Evolutionary conservation across 2,888 invertebrate species (phyloP).

Genomic region (Dichetophora obliterata): DNA sequence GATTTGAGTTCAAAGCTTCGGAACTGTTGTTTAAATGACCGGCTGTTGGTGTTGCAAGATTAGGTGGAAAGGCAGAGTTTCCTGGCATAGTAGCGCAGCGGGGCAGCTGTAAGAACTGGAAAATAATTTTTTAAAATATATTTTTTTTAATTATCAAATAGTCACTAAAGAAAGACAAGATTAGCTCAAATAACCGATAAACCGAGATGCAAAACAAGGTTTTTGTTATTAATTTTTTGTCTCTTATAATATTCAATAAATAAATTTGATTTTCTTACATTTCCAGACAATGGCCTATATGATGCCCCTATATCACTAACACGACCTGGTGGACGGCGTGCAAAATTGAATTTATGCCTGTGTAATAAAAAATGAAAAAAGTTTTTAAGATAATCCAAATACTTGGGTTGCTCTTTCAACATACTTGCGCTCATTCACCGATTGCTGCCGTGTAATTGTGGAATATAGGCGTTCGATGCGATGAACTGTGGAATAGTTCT

Average conservation of each 20-base stretch:
- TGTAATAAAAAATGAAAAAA: not conserved
- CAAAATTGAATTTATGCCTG: conserved; percentile 44
- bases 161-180: no score
- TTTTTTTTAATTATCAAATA: not conserved
- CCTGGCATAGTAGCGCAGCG: conserved; percentile 56
- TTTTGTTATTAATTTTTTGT: not conserved
- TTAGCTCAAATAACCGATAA: no score
- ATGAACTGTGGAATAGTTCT: conserved; percentile 57
- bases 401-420: not conserved
- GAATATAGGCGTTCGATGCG: conserved; percentile 60
- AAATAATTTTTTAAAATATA: not conserved
- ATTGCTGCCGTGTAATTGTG: conserved; percentile 49
- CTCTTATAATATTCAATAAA: no score
- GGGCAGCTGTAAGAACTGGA: conserved; percentile 39
- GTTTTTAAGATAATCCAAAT: not conserved
- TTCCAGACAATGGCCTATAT: conserved; percentile 45
- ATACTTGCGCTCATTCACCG: conserved; percentile 46
- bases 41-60: conserved; percentile 27
- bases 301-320: conserved; percentile 36
- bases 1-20: conserved; percentile 9
- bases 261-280: conserved; percentile 40
- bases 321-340: conserved; percentile 48
- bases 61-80: conserved; percentile 42
- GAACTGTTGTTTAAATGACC: conserved; percentile 16
- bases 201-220: no score